Evolutionary conservation across 2,113 vertebrate genomes (phyloP).

Genomic region (Rhinopithecus roxellana): DNA sequence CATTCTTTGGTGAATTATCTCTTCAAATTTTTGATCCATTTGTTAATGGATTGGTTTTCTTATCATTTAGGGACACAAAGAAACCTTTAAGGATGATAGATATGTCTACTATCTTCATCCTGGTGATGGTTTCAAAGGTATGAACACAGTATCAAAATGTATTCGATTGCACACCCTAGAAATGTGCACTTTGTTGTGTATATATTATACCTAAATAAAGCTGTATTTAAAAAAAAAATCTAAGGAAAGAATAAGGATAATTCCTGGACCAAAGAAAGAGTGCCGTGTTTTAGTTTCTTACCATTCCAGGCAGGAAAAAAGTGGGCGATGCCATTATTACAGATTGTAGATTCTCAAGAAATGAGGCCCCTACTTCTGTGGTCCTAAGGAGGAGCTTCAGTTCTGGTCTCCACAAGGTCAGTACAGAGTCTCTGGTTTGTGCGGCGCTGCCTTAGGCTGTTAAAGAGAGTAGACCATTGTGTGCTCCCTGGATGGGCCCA

Average conservation of each 20-base stretch:
- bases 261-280: background rate
- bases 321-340: background rate
- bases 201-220: background rate
- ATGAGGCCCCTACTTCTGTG: background rate
- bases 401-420: background rate
- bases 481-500: too few relatives aligned
- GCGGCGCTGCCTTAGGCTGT: background rate
- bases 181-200: background rate
- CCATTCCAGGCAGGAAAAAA: background rate
- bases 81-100: background rate
- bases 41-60: background rate
- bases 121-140: background rate
- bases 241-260: background rate
- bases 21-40: background rate
- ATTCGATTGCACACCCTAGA: background rate
- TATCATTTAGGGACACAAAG: background rate
- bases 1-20: background rate
- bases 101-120: background rate
- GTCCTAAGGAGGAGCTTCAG: background rate
- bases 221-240: background rate
- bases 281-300: background rate
- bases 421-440: background rate
- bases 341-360: background rate
- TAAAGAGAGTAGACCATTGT: background rate
- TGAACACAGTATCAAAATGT: background rate